These are phyloP conservation scores for Caranx ignobilis DNA, from an alignment of 2,113 vertebrate species.

Conservation along the genomic window DNA sequence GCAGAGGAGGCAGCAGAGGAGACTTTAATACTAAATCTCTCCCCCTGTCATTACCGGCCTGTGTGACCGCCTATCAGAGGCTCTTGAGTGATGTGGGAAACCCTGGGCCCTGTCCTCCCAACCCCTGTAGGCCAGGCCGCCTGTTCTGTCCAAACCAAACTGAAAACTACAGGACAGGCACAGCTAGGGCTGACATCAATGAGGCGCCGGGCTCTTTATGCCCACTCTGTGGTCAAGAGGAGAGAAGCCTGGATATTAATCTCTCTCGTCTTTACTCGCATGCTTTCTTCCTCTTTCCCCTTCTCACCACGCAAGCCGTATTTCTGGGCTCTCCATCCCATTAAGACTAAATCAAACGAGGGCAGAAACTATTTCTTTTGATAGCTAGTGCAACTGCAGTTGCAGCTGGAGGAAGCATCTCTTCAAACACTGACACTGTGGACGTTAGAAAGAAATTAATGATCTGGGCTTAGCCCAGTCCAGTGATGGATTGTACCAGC, in stretches of 20 bases:
- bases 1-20: conserved; percentile 77
- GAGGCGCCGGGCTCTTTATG: conserved; percentile 76
- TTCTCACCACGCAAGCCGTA: conserved; percentile 63
- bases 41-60: conserved; percentile 85
- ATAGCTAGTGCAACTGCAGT: conserved; percentile 45
- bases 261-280: conserved; percentile 65
- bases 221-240: conserved; percentile 82
- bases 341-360: conserved; percentile 68
- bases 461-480: conserved; percentile 28
- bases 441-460: conserved; percentile 44
- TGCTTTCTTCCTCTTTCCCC: conserved; percentile 72
- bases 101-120: conserved; percentile 79
- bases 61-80: conserved; percentile 84
- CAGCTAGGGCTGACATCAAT: conserved; percentile 81
- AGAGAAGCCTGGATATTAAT: conserved; percentile 81
- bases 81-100: conserved; percentile 86
- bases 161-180: conserved; percentile 81
- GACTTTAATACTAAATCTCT: conserved; percentile 85
- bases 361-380: conserved; percentile 50
- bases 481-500: conserved; percentile 37
- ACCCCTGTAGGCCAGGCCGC: conserved; percentile 77
- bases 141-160: conserved; percentile 83
- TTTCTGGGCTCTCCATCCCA: conserved; percentile 69
- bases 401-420: conserved; percentile 52
- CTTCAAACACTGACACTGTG: conserved; percentile 42